A percentile compares a stretch with the other conserved stretches of the same genome.
Conservation (phyloP, 2,888 invertebrate species). For the Drosophila flavopinicola region DNA sequence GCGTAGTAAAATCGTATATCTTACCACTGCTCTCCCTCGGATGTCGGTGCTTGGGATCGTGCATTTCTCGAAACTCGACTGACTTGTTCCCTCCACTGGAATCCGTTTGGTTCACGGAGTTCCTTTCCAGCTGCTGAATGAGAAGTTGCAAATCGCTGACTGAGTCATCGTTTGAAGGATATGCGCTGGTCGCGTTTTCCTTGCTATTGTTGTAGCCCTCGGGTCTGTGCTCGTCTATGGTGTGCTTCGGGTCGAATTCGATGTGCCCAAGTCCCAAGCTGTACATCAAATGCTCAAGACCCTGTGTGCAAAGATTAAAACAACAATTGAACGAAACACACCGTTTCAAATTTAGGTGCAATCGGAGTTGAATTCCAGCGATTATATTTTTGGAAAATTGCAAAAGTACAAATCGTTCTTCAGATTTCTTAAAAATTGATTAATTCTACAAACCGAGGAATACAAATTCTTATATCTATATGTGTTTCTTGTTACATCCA, state of each 20-base stretch:
- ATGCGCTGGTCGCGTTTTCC: slow-evolving; percentile 14
- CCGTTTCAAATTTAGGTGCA: too few species aligned
- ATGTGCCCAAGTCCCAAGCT: slow-evolving; percentile 88
- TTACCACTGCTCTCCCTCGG: slow-evolving; percentile 83
- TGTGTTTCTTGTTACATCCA: too few species aligned
- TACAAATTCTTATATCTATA: too few species aligned
- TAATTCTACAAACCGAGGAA: too few species aligned
- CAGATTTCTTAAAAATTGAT: too few species aligned
- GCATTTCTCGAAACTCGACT: slow-evolving; percentile 82
- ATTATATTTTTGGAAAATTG: too few species aligned
- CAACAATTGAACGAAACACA: too few species aligned
- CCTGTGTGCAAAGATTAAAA: slow-evolving; percentile 83
- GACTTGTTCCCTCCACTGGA: slow-evolving; percentile 26
- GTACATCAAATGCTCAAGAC: slow-evolving; percentile 88
- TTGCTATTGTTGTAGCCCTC: slow-evolving; percentile 68
- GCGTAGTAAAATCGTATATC: slow-evolving; percentile 35
- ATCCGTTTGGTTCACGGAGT: slow-evolving; percentile 12
- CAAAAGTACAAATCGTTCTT: too few species aligned
- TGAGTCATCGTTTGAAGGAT: slow-evolving; percentile 47
- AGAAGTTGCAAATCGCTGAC: slow-evolving; percentile 48
- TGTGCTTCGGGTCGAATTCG: slow-evolving; percentile 85
- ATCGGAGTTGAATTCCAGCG: too few species aligned
- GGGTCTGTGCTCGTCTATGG: slow-evolving; percentile 82
- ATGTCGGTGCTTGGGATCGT: slow-evolving; percentile 84
- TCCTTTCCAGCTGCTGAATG: slow-evolving; percentile 9